A percentile compares a stretch with the other conserved stretches of the same genome.
Evolutionary conservation across 2,797 vertebrate species (phyloP).

Genomic region (Sciurus carolinensis): DNA sequence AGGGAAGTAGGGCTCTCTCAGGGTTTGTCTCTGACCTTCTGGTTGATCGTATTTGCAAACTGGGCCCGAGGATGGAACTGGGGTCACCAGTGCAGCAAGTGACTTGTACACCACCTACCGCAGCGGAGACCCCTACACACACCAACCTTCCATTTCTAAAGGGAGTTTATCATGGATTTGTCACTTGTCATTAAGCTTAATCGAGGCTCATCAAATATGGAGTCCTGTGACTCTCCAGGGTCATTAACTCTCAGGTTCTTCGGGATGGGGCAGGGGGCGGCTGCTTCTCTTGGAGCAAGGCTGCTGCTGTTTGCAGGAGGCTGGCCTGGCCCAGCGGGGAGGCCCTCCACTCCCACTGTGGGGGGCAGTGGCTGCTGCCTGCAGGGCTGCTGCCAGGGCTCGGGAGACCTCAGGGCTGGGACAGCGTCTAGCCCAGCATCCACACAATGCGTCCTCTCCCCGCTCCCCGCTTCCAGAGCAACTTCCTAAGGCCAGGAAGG

Average conservation of each 20-base stretch:
- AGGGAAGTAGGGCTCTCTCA: not conserved
- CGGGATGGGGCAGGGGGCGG: not conserved
- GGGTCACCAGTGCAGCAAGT: not conserved
- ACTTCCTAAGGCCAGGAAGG: not conserved
- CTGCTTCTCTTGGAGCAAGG: not conserved
- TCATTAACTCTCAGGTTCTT: not conserved
- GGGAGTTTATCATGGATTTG: not conserved
- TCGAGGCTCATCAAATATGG: not conserved
- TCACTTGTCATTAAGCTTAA: not conserved
- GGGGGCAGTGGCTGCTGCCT: not conserved
- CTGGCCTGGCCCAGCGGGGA: not conserved
- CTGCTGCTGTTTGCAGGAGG: fast-evolving
- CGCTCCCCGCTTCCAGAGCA: not conserved
- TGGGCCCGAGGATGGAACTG: not conserved
- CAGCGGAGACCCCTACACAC: not conserved
- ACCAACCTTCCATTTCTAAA: too few species aligned
- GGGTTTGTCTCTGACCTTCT: not conserved
- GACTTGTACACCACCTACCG: not conserved
- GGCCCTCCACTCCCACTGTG: not conserved
- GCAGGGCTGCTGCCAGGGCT: not conserved
- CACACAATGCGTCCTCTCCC: not conserved
- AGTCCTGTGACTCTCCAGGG: not conserved
- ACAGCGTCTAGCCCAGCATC: too few species aligned
- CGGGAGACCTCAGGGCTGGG: not conserved
- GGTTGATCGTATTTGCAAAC: not conserved